A percentile compares a stretch with the other conserved stretches of the same genome.
phyloP scores from a whole-genome alignment of 2,888 invertebrate species.

The Acrobeloides nanus region DNA sequence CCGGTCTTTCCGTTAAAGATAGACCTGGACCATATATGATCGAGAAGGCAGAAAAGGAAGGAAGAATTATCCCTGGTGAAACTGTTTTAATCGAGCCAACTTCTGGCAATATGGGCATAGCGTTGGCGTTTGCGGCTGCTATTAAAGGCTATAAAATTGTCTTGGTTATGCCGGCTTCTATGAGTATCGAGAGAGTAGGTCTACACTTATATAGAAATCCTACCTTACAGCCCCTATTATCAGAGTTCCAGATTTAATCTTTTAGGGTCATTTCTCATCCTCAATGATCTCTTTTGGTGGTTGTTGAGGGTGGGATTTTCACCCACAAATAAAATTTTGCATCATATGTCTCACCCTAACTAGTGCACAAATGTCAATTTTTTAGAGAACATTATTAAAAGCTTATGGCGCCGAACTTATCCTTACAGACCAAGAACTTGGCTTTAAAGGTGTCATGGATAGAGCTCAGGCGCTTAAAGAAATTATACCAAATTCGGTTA shows the following conservation, averaged over 20 bases:
- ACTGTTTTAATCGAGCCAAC: constrained; percentile 44
- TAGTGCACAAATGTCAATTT: neutral
- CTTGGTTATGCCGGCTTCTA: constrained; percentile 50
- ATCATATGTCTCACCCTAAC: neutral
- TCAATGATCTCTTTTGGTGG: too few relatives aligned
- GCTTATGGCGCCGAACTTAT: constrained; percentile 42
- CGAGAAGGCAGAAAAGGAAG: constrained; percentile 35
- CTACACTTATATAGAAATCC: neutral
- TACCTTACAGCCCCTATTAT: neutral
- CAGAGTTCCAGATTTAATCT: neutral
- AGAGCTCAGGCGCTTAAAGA: constrained; percentile 29
- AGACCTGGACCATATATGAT: constrained; percentile 48
- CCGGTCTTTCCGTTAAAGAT: constrained; percentile 49
- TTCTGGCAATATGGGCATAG: constrained; percentile 52
- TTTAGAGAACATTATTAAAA: constrained; percentile 34
- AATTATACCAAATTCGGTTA: constrained; percentile 33
- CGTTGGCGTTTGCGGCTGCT: constrained; percentile 39
- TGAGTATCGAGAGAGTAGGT: constrained; percentile 41
- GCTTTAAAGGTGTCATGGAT: constrained; percentile 36
- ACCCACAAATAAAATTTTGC: too few relatives aligned
- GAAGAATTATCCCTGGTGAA: constrained; percentile 36
- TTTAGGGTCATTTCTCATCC: too few relatives aligned
- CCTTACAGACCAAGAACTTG: constrained; percentile 28
- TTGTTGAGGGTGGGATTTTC: too few relatives aligned
- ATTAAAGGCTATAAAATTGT: constrained; percentile 43